Percentiles rank a stretch among this genome's conserved stretches.
Evolutionary conservation across 2,888 invertebrate genomes (phyloP).

Genomic region (Diarsia dahlii): DNA sequence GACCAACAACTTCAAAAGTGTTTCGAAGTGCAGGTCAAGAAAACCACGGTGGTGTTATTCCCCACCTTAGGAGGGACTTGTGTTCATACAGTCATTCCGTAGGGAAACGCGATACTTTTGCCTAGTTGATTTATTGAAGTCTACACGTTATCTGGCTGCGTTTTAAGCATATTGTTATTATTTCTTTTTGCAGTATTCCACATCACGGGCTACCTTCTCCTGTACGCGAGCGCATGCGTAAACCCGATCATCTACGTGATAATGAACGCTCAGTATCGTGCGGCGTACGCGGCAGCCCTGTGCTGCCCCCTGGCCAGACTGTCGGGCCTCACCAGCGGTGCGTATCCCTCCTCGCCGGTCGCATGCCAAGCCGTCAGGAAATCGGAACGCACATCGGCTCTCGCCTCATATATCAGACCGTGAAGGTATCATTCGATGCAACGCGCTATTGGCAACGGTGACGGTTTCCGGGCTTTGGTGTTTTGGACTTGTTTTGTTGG

Average conservation of each 20-base stretch:
- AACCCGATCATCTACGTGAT: conserved; percentile 98
- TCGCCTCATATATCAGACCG: conserved; percentile 84
- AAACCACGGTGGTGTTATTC: no score
- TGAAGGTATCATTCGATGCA: conserved; percentile 84
- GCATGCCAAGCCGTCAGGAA: conserved; percentile 80
- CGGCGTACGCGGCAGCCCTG: conserved; percentile 96
- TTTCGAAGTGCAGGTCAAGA: no score
- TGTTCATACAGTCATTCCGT: background rate
- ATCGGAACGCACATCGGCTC: conserved; percentile 82
- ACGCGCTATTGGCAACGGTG: conserved; percentile 61
- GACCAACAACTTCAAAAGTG: no score
- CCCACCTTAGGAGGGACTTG: background rate
- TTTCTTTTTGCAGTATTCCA: conserved; percentile 91
- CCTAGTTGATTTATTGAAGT: no score
- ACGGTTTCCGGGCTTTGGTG: conserved; percentile 55
- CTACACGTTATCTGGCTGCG: background rate
- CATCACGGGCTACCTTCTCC: conserved; percentile 95
- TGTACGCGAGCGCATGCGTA: conserved; percentile 97
- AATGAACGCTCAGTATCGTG: conserved; percentile 98
- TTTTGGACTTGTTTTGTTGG: conserved; percentile 12
- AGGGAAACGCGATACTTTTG: background rate
- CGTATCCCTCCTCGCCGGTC: conserved; percentile 87
- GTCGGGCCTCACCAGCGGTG: conserved; percentile 91
- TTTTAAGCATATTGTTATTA: no score
- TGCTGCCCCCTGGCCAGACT: conserved; percentile 92